Evolutionary conservation across 2,888 invertebrate species (phyloP).

Genomic region (Bellardia pandia): DNA sequence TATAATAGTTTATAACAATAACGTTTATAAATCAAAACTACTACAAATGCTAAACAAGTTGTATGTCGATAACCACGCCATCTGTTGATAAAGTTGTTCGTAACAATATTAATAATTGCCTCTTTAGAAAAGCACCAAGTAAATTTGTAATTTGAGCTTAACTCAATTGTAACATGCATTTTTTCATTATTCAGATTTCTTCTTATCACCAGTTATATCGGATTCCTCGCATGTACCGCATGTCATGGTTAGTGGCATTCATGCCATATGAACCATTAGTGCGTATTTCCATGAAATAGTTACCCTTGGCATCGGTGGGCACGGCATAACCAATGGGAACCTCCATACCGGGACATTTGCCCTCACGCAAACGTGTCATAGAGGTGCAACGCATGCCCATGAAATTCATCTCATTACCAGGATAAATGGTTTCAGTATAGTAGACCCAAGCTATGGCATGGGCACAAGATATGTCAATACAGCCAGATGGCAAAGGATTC

Average conservation of each 20-base stretch:
- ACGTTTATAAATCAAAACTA: no score
- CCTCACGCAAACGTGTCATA: slow-evolving; percentile 75
- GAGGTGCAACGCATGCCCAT: slow-evolving; percentile 80
- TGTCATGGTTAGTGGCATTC: slow-evolving; percentile 61
- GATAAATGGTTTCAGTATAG: slow-evolving; percentile 80
- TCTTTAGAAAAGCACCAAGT: background rate
- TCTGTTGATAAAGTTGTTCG: no score
- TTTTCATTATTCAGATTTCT: background rate
- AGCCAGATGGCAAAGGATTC: slow-evolving; percentile 79
- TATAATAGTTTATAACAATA: no score
- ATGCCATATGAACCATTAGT: slow-evolving; percentile 78
- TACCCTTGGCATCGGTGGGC: slow-evolving; percentile 78
- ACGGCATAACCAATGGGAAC: slow-evolving; percentile 81
- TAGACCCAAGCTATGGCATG: slow-evolving; percentile 80
- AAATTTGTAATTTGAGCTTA: no score
- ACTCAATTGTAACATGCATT: no score
- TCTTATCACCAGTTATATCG: background rate
- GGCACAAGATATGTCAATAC: slow-evolving; percentile 78
- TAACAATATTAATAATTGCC: background rate
- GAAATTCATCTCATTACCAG: slow-evolving; percentile 82
- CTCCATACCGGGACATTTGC: slow-evolving; percentile 77
- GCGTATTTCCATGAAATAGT: slow-evolving; percentile 81
- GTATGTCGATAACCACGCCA: no score
- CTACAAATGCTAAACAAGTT: no score
- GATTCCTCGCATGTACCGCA: slow-evolving; percentile 73